Evolutionary conservation across 2,888 invertebrate species (phyloP), one percentile per base, ranked within the genome.

Genomic region (Anagyrus pseudococci): DNA sequence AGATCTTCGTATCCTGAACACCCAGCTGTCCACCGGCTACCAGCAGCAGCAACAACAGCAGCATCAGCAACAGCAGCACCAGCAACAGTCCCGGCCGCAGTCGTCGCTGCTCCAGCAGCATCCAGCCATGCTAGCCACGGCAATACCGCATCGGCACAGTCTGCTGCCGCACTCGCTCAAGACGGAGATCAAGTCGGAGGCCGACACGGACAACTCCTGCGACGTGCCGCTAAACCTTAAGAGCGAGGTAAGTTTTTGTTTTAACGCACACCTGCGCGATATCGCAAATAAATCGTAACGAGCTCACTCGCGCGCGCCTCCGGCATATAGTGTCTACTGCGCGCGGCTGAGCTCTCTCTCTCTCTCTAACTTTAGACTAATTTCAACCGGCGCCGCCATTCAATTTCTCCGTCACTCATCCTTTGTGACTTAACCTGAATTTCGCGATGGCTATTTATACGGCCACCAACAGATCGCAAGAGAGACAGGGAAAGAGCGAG

Each of bases 1-100:
- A 77, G 77, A 81, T 75, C 78, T 80, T 67, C 80, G 81, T 72
- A 82, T 82, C 68, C 80, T 83, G 70, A 82, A 83, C 73, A 73
- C 72, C 67, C 79, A 78, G 71, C 73, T 79, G 68, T 76, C 77
- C 64, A 70, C 76, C 58, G 72, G 76, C 70, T 78, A 79, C 72
- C 75, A 76, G 63, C 78, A 78, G 70, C 78, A 77, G 64, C 70
- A 76, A 62, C 78, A 76, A 68, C 57, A 59, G n/a, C 63, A 61
- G 17, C 62, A 62, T 25, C 65, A 62, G 48, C 54, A 59, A 37
- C 65, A 66, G 20, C 66, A 56, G 7, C 64, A 62, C 25, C 58
- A 50, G 19, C 61, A 55, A 1, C 54, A 58, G 19, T 23, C 25
- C 19, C 44, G 44, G 43, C 67, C 63, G 20, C 64, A 56, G 49